phyloP scores from a whole-genome alignment of 2,113 vertebrate species.

The Oplegnathus fasciatus region DNA sequence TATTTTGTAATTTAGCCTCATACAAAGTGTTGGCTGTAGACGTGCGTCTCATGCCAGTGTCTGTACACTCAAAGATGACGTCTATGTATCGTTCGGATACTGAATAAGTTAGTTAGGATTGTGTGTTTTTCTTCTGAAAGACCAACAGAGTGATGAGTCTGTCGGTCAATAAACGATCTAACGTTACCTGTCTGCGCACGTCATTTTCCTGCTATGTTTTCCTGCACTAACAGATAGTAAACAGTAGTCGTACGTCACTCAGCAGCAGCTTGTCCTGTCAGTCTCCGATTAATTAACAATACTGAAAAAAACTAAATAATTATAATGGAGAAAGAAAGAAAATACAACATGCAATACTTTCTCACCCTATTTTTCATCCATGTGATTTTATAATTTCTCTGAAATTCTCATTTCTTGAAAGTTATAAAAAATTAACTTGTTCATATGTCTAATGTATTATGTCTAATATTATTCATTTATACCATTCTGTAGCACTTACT shows the following conservation, averaged over 20 bases:
- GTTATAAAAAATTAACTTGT: background rate
- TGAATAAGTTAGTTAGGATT: background rate
- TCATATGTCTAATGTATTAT: background rate
- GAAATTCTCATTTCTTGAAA: too few relatives aligned
- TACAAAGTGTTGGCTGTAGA: background rate
- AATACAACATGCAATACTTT: background rate
- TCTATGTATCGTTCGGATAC: background rate
- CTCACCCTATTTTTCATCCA: background rate
- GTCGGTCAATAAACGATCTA: too few relatives aligned
- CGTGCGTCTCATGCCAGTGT: background rate
- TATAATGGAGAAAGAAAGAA: too few relatives aligned
- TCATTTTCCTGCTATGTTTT: background rate
- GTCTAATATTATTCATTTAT: background rate
- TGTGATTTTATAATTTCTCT: background rate
- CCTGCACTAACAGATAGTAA: too few relatives aligned
- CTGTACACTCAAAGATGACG: background rate
- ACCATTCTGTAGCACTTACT: background rate
- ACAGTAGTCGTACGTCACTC: background rate
- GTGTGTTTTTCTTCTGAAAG: background rate
- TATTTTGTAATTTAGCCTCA: background rate
- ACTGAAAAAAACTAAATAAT: too few relatives aligned
- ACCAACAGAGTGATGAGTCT: background rate
- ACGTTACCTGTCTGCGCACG: background rate
- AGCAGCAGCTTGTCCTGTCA: background rate
- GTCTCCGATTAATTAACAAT: too few relatives aligned